Conservation (phyloP, 2,888 invertebrate genomes). For the Plemyria rubiginata region DNA sequence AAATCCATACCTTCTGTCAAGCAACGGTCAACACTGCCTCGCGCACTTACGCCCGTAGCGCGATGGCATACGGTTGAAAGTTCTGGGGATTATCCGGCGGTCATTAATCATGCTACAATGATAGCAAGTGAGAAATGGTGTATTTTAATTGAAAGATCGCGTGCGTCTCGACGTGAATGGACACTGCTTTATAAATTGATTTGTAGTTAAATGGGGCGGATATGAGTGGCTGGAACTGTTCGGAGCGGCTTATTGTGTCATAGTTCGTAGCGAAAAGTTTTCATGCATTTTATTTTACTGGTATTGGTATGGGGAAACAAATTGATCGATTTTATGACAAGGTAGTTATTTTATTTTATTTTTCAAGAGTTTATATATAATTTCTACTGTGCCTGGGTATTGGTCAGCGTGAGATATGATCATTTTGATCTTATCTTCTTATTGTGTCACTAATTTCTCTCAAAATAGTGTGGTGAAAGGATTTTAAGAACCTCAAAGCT, state of each 20-base stretch:
- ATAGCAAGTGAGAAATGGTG: slow-evolving; percentile 46
- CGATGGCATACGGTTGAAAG: slow-evolving; percentile 27
- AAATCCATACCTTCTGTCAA: slow-evolving; percentile 44
- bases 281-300: slow-evolving; percentile 1
- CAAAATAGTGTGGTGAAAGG: too few relatives aligned
- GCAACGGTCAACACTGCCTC: slow-evolving; percentile 29
- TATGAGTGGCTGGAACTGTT: slow-evolving; percentile 18
- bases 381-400: too few relatives aligned
- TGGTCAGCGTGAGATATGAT: too few relatives aligned
- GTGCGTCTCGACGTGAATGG: slow-evolving; percentile 35
- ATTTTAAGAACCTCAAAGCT: too few relatives aligned
- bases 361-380: too few relatives aligned
- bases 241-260: slow-evolving; percentile 12
- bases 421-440: too few relatives aligned
- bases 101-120: slow-evolving; percentile 45
- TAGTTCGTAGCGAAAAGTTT: slow-evolving; percentile 9
- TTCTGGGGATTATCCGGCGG: slow-evolving; percentile 11
- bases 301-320: not conserved
- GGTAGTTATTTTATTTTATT: too few relatives aligned
- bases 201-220: slow-evolving; percentile 29
- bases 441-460: too few relatives aligned
- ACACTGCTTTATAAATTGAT: slow-evolving; percentile 37
- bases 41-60: slow-evolving; percentile 17
- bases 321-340: not conserved
- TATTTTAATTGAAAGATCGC: slow-evolving; percentile 47